Base-by-base conservation (phyloP, 2,888 invertebrate species). In the Euproctis similis region DNA sequence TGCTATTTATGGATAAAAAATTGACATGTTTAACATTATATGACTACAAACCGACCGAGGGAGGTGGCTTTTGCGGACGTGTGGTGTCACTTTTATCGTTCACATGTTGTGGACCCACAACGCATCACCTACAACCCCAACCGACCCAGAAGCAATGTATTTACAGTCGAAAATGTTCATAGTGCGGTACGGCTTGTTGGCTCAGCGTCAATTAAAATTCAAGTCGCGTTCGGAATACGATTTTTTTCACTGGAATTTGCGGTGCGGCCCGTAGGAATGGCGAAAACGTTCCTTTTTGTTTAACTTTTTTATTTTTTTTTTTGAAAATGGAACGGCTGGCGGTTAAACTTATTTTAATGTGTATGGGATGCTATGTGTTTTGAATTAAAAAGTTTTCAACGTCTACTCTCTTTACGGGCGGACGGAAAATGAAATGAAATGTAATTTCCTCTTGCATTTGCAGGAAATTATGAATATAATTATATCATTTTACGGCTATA, bases 151-250 rank as follows among this genome's bases (percentile, higher is more conserved):
- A n/a, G n/a, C n/a, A n/a, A n/a, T n/a, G n/a, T 56, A 68, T 60
- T 68, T 71, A 71, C 71, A 73, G 69, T 69, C 10, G 20, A n/a
- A 9, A 20, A 20, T 11, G 7, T 21, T 64, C 62, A 51, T 58
- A 62, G 57, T 56, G 40, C 53, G 56, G 55, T 54, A 57, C 55
- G 60, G 57, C 52, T 53, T 65, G 59, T 60, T 64, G 65, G 58
- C 64, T 75, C 76, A 78, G 74, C 74, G 78, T 81, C 85, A 81
- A 85, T 85, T 85, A 85, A 84, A 84, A 85, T 85, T 85, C 85
- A 85, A 81, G 80, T 74, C 78, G 74, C 85, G 85, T 82, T 74
- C 81, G 81, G 77, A 84, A 82, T 81, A 80, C 84, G 84, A 84
- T 84, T 84, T 84, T 84, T 84, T 84, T 82, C 73, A 63, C 63